These are phyloP conservation scores for Dendrocopos noguchii DNA, from an alignment of 2,113 vertebrate species.

Conservation along the genomic window DNA sequence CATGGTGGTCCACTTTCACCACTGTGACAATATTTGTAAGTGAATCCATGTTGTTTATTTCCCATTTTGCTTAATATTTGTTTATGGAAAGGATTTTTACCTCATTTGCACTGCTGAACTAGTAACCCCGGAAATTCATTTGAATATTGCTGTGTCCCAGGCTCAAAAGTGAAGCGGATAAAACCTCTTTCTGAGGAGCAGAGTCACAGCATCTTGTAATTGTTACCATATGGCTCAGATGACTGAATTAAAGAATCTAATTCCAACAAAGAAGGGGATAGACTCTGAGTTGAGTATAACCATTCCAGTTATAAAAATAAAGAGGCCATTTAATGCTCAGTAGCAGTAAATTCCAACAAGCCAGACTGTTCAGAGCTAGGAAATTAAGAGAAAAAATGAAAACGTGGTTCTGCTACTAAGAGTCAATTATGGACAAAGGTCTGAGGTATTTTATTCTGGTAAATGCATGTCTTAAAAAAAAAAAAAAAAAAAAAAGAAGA, in stretches of 20 bases:
- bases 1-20: background rate
- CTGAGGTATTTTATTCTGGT: background rate
- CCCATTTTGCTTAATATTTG: background rate
- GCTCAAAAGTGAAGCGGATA: background rate
- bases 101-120: background rate
- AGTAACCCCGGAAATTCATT: background rate
- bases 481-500: background rate
- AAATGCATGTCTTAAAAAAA: background rate
- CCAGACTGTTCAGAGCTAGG: background rate
- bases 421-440: background rate
- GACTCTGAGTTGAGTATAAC: background rate
- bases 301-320: background rate
- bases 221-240: background rate
- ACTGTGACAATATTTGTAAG: background rate
- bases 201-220: background rate
- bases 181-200: background rate
- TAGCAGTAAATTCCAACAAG: background rate
- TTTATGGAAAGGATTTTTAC: background rate
- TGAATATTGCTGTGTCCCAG: background rate
- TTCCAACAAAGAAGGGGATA: background rate
- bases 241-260: conserved; percentile 4
- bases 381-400: background rate
- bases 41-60: background rate
- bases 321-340: background rate
- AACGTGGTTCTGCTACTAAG: background rate